phyloP scores from a whole-genome alignment of 30 jellyfish, hydroid and myxozoan genomes.

The Haliclystus octoradiatus region DNA sequence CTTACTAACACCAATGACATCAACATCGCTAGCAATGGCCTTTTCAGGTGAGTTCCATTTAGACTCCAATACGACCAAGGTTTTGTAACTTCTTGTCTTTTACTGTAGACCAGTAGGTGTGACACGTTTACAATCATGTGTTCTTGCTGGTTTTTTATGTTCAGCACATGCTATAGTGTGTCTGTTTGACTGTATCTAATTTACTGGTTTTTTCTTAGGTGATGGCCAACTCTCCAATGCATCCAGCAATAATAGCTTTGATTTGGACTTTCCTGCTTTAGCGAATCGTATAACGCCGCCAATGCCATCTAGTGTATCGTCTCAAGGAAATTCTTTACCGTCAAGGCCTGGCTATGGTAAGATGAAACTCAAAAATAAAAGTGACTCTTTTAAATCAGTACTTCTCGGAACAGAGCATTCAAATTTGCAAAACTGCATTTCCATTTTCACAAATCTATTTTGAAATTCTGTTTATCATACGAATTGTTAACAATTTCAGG shows the following conservation, averaged over 20 bases:
- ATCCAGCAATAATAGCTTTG: slow-evolving; percentile 56
- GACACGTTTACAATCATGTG: too few species aligned
- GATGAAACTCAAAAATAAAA: too few species aligned
- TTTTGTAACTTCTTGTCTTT: background rate
- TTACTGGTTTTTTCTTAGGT: slow-evolving; percentile 8
- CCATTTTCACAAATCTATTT: too few species aligned
- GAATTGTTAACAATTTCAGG: too few species aligned
- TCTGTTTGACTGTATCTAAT: background rate
- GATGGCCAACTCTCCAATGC: slow-evolving; percentile 19
- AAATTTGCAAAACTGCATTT: too few species aligned
- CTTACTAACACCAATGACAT: background rate
- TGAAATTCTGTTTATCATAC: too few species aligned
- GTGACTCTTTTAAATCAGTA: too few species aligned
- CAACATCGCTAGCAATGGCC: background rate
- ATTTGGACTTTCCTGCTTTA: slow-evolving; percentile 82
- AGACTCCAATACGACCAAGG: background rate
- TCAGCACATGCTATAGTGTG: background rate
- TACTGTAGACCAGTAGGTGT: too few species aligned
- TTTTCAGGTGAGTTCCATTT: background rate
- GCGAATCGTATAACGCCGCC: slow-evolving; percentile 80
- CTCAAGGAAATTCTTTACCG: slow-evolving; percentile 37
- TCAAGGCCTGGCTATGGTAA: slow-evolving; percentile 48
- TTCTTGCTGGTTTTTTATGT: background rate
- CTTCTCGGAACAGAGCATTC: too few species aligned
- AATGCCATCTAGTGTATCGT: slow-evolving; percentile 30